Percentiles rank a stretch among this genome's conserved stretches.
Evolutionary conservation across 2,113 vertebrate species (phyloP).

Genomic region (Pseudopodoces humilis): DNA sequence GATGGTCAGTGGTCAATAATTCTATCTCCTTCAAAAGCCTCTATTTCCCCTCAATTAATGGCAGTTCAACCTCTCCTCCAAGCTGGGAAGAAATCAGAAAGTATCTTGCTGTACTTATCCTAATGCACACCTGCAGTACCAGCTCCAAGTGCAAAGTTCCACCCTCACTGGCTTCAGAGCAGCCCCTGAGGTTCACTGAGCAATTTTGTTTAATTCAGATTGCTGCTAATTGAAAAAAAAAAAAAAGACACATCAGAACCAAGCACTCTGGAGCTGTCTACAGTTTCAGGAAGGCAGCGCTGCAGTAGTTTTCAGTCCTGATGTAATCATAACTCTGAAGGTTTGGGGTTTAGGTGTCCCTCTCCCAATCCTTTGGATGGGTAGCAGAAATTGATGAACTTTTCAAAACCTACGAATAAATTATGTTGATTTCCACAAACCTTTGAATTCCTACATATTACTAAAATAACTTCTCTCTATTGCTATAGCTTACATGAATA

Average conservation of each 20-base stretch:
- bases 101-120: neutral
- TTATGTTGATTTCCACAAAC: neutral
- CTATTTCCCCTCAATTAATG: accelerated
- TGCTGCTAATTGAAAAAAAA: neutral
- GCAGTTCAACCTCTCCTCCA: neutral
- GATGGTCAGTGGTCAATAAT: neutral
- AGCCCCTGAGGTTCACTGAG: neutral
- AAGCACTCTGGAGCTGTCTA: neutral
- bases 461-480: neutral
- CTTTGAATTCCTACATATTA: neutral
- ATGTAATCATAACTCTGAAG: accelerated
- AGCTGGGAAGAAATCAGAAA: neutral
- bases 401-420: neutral
- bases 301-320: neutral
- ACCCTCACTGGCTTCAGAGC: neutral
- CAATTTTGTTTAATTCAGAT: neutral
- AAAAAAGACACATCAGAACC: accelerated
- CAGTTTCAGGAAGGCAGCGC: neutral
- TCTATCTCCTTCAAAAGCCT: neutral
- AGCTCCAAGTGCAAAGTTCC: accelerated
- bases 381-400: neutral
- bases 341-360: neutral
- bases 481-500: neutral
- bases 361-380: neutral
- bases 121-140: neutral